Evolutionary conservation across 1,140 invertebrate species (phyloP).

Genomic region (Carposina sasakii): DNA sequence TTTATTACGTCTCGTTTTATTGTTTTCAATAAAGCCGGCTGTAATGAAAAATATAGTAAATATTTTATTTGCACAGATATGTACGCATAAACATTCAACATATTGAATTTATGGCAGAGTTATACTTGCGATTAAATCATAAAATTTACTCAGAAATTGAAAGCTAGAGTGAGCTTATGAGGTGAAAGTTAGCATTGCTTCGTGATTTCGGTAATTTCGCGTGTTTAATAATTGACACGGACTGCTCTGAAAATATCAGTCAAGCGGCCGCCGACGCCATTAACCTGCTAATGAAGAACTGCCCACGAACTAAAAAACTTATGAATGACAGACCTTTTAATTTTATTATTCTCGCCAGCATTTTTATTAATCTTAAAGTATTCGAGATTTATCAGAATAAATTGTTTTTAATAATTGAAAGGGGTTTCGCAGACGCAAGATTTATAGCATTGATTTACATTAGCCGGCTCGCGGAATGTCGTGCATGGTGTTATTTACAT

Average conservation of each 20-base stretch:
- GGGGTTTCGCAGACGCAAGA: not conserved
- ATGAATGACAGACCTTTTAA: constrained; percentile 26
- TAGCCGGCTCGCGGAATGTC: constrained; percentile 33
- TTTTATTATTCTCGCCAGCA: too few relatives aligned
- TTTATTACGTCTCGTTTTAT: too few relatives aligned
- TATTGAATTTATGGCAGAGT: too few relatives aligned
- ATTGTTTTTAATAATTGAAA: constrained; percentile 28
- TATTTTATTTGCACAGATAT: too few relatives aligned
- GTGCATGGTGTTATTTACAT: constrained; percentile 49
- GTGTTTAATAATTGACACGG: constrained; percentile 32
- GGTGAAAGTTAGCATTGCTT: constrained; percentile 43
- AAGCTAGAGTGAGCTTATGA: constrained; percentile 40
- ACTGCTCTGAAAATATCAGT: constrained; percentile 37
- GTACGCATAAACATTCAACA: too few relatives aligned
- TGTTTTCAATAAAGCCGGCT: too few relatives aligned
- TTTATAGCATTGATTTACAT: constrained; percentile 35
- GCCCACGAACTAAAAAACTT: constrained; percentile 9
- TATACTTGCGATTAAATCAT: constrained; percentile 37
- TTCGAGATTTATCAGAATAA: too few relatives aligned
- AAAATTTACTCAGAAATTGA: constrained; percentile 44
- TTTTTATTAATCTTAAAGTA: too few relatives aligned
- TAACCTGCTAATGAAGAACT: constrained; percentile 12
- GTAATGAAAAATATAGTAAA: too few relatives aligned
- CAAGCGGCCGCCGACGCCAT: constrained; percentile 9
- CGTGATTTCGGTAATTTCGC: constrained; percentile 38